Percentiles rank a stretch among this genome's conserved stretches.
Evolutionary conservation across 2,888 invertebrate species (phyloP).

Genomic region (Pammene aurita): DNA sequence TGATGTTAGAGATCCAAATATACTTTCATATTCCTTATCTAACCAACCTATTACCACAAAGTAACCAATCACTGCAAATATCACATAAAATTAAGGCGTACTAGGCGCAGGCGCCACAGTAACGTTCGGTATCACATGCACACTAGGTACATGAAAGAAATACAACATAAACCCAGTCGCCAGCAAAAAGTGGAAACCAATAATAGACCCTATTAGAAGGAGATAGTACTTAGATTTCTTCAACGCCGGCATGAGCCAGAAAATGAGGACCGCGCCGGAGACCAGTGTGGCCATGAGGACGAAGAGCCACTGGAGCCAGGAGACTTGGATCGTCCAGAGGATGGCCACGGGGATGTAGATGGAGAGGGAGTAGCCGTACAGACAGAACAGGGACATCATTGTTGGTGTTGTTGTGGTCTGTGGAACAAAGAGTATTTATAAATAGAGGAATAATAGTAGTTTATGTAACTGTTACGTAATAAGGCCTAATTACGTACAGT

Average conservation of each 20-base stretch:
- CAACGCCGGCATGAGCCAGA: conserved; percentile 90
- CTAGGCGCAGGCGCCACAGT: conserved; percentile 47
- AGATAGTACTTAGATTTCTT: conserved; percentile 83
- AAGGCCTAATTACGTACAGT: too few species aligned
- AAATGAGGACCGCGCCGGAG: conserved; percentile 92
- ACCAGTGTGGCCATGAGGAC: conserved; percentile 91
- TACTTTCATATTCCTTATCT: too few species aligned
- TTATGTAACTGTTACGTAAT: too few species aligned
- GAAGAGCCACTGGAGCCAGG: conserved; percentile 94
- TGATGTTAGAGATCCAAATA: too few species aligned
- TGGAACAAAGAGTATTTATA: conserved; percentile 46
- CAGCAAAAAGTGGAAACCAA: conserved; percentile 90
- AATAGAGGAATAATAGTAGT: too few species aligned
- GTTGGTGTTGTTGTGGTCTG: conserved; percentile 84
- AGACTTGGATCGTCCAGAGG: conserved; percentile 93
- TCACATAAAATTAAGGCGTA: not conserved
- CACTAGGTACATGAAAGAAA: conserved; percentile 87
- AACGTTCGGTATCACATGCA: conserved; percentile 38
- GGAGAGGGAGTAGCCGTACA: conserved; percentile 97
- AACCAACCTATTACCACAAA: not conserved
- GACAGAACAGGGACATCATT: conserved; percentile 93
- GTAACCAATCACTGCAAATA: not conserved
- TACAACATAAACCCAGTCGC: conserved; percentile 94
- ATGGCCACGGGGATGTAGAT: conserved; percentile 97
- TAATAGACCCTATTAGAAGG: conserved; percentile 82